Evolutionary conservation across 2,113 vertebrate genomes (phyloP).

Genomic region (Sylvilagus bachmani): DNA sequence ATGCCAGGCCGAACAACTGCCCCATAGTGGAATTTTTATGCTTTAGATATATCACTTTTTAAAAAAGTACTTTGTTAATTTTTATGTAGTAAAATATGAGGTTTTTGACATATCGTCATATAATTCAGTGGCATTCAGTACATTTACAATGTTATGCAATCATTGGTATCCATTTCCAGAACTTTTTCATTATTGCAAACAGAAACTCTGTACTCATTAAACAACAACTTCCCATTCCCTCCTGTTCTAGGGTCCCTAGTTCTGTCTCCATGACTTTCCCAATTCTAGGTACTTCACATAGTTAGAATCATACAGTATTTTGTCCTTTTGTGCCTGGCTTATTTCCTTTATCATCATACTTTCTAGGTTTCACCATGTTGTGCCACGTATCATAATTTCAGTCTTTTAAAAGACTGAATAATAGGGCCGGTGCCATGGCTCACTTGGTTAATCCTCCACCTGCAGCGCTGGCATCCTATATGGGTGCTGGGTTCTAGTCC

Average conservation of each 20-base stretch:
- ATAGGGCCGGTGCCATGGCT: not conserved
- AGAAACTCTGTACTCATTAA: not conserved
- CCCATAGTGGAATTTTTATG: not conserved
- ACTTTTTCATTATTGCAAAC: not conserved
- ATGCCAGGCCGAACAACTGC: too few species aligned
- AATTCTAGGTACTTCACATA: not conserved
- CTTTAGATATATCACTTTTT: not conserved
- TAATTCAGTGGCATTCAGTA: not conserved
- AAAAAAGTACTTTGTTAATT: not conserved
- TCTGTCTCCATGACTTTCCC: not conserved
- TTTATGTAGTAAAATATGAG: slow-evolving; percentile 7
- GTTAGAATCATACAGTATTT: not conserved
- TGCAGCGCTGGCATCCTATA: too few species aligned
- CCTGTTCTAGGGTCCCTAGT: not conserved
- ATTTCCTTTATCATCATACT: not conserved
- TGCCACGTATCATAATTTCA: not conserved
- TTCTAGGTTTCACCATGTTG: not conserved
- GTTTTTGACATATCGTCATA: not conserved
- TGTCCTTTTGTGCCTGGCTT: not conserved
- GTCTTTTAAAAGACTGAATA: not conserved
- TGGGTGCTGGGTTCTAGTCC: too few species aligned
- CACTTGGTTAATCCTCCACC: too few species aligned
- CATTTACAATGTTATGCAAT: not conserved
- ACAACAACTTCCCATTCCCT: not conserved
- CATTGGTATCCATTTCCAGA: not conserved